Base-by-base conservation (phyloP, 2,113 vertebrate genomes). In the Otus sunia region DNA sequence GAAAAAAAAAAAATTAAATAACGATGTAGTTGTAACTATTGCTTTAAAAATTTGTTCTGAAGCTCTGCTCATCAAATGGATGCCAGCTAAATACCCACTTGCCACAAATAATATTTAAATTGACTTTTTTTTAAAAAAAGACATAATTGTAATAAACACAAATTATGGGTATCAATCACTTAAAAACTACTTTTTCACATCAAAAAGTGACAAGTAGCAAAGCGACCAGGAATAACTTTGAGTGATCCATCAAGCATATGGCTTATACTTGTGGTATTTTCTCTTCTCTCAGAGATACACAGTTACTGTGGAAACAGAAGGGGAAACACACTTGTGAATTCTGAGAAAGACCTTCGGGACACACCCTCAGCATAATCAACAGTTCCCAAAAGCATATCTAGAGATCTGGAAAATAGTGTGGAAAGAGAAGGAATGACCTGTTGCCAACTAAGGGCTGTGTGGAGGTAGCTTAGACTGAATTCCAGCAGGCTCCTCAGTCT, bases 1-100 rank as follows among this genome's bases (percentile, higher is more conserved):
- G 71, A 63, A 97, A 90, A 97, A 96, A 94, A 85, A 80, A 50
- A 64, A 90, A 71, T 84, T 90, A 92, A 97, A 86, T 95, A 85
- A 94, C 26, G 37, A 94, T 92, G 78, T 59, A 95, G 92, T 69
- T 96, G 55, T 81, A 96, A 92, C 45, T 92, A 87, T 37, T 95
- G 75, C 91, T 85, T 95, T 86, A 92, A 96, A 95, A 89, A 96
- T 26, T 29, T 93, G 59, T 87, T 97, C 90, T 87, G 87, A 86
- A 91, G 41, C 83, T 94, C 88, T 94, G 92, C 73, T 97, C 75
- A 92, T 96, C 87, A 94, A 80, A 94, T 53, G 74, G 93, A 97
- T 95, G 73, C 50, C 92, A 92, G 78, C 72, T 97, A 94, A 98
- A 97, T 86, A 91, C 36, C 27, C 39, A 94, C 67, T 73, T 90